Base-by-base conservation (phyloP, 2,797 vertebrate genomes). In the Hydrolagus colliei region DNA sequence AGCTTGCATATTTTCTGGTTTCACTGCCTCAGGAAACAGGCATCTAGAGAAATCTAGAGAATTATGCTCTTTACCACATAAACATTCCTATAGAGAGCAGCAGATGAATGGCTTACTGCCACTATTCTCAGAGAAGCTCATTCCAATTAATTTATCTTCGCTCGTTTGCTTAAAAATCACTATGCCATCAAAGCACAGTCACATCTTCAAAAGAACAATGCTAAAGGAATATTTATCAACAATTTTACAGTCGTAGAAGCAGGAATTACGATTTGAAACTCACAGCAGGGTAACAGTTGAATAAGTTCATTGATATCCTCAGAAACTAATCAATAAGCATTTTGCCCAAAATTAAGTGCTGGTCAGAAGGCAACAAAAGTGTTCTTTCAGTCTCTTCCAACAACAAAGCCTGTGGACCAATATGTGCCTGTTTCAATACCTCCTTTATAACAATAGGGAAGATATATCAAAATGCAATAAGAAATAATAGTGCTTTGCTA, bases 1-100 rank as follows among this genome's bases (percentile, higher is more conserved):
- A 80, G 77, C n/a, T 65, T 11, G 41, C 52, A 16, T 59, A 76
- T 76, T n/a, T 76, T 22, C 61, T 63, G 20, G 61, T 16, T 80
- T 80, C 62, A 80, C 61, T 65, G 77, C 61, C 77, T 80, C 22
- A 80, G 12, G 77, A 80, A 32, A 32, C 65, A 80, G 65, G n/a
- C 63, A 65, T 27, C 63, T 65, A 18, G 8, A 65, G 65, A 27
- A 27, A 27, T 32, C 12, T 27, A 65, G 65, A 78, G 9, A 79
- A 27, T 22, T 6, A 77, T 77, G 14, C 22, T 27, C 13, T 80
- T 27, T 32, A 32, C 59, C 22, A 80, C 13, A 80, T 80, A 65
- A 63, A n/a, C 52, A 52, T n/a, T 11, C 41, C 52, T 76, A 1
- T n/a, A 77, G 75, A 41, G 9, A 80, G 13, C 61, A 79, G 22